A percentile compares a stretch with the other conserved stretches of the same genome.
Conservation (phyloP, 2,797 vertebrate species). For the Lindbergichthys nudifrons region DNA sequence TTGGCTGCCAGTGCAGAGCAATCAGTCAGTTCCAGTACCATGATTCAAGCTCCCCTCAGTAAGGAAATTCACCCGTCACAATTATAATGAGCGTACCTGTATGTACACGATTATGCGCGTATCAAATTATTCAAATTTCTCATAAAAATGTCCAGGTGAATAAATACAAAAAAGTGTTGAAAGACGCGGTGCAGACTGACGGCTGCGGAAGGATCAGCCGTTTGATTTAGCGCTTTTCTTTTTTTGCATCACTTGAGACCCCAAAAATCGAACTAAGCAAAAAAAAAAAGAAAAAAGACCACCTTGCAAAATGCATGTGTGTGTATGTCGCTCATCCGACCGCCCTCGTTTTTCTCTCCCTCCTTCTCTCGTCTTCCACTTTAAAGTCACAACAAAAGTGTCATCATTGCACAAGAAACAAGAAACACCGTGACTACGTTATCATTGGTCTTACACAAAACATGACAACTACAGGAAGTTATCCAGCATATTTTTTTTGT, state of each 20-base stretch:
- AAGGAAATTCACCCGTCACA: constrained; percentile 83
- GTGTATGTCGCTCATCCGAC: constrained; percentile 39
- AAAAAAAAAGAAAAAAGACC: constrained; percentile 39
- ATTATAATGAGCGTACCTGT: constrained; percentile 83
- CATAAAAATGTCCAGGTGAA: constrained; percentile 88
- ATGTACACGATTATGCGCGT: constrained; percentile 88
- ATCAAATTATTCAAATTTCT: constrained; percentile 75
- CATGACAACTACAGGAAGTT: constrained; percentile 86
- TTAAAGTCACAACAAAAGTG: constrained; percentile 86
- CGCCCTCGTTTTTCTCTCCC: constrained; percentile 53
- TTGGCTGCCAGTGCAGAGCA: constrained; percentile 93
- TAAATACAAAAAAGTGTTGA: constrained; percentile 90
- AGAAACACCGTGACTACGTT: constrained; percentile 87
- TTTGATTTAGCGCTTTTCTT: constrained; percentile 69
- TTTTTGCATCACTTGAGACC: constrained; percentile 82
- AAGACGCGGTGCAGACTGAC: constrained; percentile 87
- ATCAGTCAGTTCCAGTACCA: constrained; percentile 88
- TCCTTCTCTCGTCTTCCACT: constrained; percentile 74
- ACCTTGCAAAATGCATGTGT: constrained; percentile 44
- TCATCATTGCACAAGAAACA: constrained; percentile 91
- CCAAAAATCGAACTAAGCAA: neutral
- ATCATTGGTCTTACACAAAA: constrained; percentile 77
- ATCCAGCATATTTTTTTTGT: constrained; percentile 86
- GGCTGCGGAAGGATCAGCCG: constrained; percentile 88
- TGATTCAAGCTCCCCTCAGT: constrained; percentile 63